These are phyloP conservation scores for Harpalus rufipes DNA, from an alignment of 2,888 invertebrate species.

Conservation along the genomic window DNA sequence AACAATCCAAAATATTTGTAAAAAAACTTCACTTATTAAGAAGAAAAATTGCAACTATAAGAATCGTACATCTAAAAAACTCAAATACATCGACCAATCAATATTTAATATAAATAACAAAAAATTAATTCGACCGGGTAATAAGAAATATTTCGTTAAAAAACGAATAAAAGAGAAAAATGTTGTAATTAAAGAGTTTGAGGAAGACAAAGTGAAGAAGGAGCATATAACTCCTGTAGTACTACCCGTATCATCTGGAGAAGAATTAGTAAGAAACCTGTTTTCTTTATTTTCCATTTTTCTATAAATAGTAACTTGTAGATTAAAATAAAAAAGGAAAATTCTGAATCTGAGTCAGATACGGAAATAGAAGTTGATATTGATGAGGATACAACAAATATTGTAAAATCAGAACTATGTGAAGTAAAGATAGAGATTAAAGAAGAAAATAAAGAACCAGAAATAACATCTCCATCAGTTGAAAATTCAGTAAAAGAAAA, in stretches of 20 bases:
- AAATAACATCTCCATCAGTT: background rate
- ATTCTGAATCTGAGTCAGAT: conserved; percentile 72
- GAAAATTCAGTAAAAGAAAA: conserved; percentile 33
- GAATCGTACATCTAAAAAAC: conserved; percentile 7
- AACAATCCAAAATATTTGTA: conserved; percentile 75
- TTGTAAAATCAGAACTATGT: conserved; percentile 53
- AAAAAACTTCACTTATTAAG: conserved; percentile 69
- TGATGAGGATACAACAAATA: conserved; percentile 78
- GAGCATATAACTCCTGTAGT: conserved; percentile 26
- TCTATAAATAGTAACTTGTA: conserved; percentile 60
- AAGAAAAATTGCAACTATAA: conserved; percentile 48
- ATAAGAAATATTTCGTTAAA: conserved; percentile 50
- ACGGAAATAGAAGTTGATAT: conserved; percentile 81
- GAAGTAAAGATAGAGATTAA: conserved; percentile 66
- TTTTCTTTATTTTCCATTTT: no score
- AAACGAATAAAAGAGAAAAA: conserved; percentile 65
- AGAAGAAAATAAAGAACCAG: conserved; percentile 55
- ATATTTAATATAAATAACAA: conserved; percentile 53
- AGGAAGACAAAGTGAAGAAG: conserved; percentile 51
- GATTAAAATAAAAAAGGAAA: conserved; percentile 75
- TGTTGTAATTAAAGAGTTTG: conserved; percentile 65
- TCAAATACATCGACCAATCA: conserved; percentile 32
- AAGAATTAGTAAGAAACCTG: conserved; percentile 38
- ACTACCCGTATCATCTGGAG: conserved; percentile 49
- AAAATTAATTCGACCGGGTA: conserved; percentile 51